These are phyloP conservation scores for Coreius guichenoti DNA, from an alignment of 2,797 vertebrate genomes.

Conservation along the genomic window DNA sequence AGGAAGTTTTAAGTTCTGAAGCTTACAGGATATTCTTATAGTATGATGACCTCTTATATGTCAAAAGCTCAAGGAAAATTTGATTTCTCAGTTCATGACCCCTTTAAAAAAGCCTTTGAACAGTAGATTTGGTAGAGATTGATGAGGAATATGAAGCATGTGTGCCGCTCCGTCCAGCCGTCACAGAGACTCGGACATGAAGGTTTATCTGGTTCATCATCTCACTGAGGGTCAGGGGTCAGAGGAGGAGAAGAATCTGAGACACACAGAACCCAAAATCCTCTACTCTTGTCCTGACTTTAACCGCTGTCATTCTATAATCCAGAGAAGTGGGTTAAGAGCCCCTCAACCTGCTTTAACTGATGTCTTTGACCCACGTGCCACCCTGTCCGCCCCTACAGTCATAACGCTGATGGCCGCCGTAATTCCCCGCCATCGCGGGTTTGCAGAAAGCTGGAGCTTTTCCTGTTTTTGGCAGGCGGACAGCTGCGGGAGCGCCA, in stretches of 20 bases:
- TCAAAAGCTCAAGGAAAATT: no score
- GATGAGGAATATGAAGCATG: background rate
- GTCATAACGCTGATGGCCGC: slow-evolving; percentile 38
- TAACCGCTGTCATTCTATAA: slow-evolving; percentile 42
- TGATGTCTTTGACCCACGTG: slow-evolving; percentile 38
- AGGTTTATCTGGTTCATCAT: background rate
- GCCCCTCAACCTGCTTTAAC: slow-evolving; percentile 48
- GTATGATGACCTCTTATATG: no score
- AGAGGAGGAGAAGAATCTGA: slow-evolving; percentile 7
- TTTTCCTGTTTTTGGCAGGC: slow-evolving; percentile 71
- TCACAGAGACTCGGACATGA: background rate
- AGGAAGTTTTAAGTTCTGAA: no score
- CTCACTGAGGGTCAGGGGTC: slow-evolving; percentile 8
- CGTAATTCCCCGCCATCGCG: slow-evolving; percentile 43
- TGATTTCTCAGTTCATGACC: no score
- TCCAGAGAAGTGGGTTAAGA: slow-evolving; percentile 45
- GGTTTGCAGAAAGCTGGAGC: slow-evolving; percentile 61
- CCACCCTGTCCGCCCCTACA: slow-evolving; percentile 18
- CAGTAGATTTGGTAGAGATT: no score
- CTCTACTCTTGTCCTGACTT: slow-evolving; percentile 34
- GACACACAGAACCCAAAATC: slow-evolving; percentile 8
- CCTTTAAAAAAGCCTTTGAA: no score
- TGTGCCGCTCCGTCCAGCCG: no score
- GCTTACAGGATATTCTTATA: no score
- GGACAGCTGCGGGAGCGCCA: slow-evolving; percentile 76